Conservation (phyloP, 2,888 invertebrate species). For the Labia minor region DNA sequence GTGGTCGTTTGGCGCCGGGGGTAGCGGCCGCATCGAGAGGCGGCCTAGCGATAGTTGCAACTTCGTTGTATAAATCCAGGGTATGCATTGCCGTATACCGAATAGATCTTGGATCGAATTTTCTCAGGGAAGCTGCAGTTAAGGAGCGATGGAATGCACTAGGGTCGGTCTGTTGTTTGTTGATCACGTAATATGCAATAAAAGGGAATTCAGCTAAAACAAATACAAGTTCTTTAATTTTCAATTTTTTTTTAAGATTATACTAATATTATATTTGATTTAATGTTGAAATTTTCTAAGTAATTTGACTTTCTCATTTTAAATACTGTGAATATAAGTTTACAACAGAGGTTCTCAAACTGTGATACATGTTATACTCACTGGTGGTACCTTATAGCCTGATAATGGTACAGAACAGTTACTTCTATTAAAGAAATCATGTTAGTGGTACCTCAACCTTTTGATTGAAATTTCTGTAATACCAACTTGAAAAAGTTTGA, state of each 20-base stretch:
- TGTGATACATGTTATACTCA: too few relatives aligned
- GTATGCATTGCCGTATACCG: slow-evolving; percentile 81
- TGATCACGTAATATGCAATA: slow-evolving; percentile 82
- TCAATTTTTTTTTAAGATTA: slow-evolving; percentile 4
- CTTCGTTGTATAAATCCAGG: slow-evolving; percentile 77
- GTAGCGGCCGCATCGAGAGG: slow-evolving; percentile 70
- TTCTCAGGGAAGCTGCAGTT: slow-evolving; percentile 68
- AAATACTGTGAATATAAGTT: too few relatives aligned
- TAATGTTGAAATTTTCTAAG: too few relatives aligned
- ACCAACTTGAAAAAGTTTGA: too few relatives aligned
- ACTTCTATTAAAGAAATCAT: too few relatives aligned
- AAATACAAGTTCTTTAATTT: slow-evolving; percentile 19
- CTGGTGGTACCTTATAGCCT: too few relatives aligned
- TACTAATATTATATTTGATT: background rate
- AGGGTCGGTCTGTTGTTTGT: slow-evolving; percentile 76
- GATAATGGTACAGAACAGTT: too few relatives aligned
- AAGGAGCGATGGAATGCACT: slow-evolving; percentile 75
- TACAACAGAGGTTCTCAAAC: too few relatives aligned
- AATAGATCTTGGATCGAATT: slow-evolving; percentile 70
- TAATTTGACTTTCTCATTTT: too few relatives aligned
- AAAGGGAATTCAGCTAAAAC: slow-evolving; percentile 74
- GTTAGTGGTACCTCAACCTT: too few relatives aligned
- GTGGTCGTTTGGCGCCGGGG: slow-evolving; percentile 57
- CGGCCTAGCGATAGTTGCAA: slow-evolving; percentile 81
- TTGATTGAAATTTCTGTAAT: too few relatives aligned